These are phyloP conservation scores for Anthonomus grandis DNA, from an alignment of 1,140 invertebrate species.

Conservation along the genomic window DNA sequence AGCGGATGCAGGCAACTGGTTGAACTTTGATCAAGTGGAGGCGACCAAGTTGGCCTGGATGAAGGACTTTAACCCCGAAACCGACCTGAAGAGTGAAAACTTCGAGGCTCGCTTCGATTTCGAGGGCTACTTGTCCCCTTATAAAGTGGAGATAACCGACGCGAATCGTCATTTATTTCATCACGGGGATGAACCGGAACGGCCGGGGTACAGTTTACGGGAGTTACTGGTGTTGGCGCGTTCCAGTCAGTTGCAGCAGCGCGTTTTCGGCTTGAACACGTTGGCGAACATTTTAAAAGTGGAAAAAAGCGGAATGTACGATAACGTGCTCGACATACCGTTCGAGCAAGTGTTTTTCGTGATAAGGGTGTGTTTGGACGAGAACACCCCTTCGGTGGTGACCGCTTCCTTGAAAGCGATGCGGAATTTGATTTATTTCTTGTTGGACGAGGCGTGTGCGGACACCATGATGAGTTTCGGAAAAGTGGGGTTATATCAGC, in stretches of 20 bases:
- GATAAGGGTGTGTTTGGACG: slow-evolving; percentile 81
- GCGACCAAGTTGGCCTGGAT: slow-evolving; percentile 85
- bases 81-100: slow-evolving; percentile 52
- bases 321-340: slow-evolving; percentile 61
- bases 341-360: slow-evolving; percentile 73
- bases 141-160: slow-evolving; percentile 56
- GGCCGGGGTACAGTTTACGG: slow-evolving; percentile 83
- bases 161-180: slow-evolving; percentile 73
- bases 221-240: slow-evolving; percentile 75
- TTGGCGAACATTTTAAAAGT: slow-evolving; percentile 76
- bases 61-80: slow-evolving; percentile 59
- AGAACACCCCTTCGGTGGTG: slow-evolving; percentile 69
- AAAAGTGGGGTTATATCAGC: slow-evolving; percentile 60
- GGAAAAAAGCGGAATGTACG: slow-evolving; percentile 68
- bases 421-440: slow-evolving; percentile 68
- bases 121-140: slow-evolving; percentile 67
- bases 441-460: slow-evolving; percentile 72
- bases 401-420: slow-evolving; percentile 70
- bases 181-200: slow-evolving; percentile 86
- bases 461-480: slow-evolving; percentile 68
- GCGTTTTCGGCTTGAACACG: slow-evolving; percentile 71
- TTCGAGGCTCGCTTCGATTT: slow-evolving; percentile 71
- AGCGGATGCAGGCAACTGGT: slow-evolving; percentile 65
- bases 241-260: slow-evolving; percentile 72
- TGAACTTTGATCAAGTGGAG: slow-evolving; percentile 80